phyloP scores from a whole-genome alignment of 2,888 invertebrate species.

The Gymnosoma rotundatum region DNA sequence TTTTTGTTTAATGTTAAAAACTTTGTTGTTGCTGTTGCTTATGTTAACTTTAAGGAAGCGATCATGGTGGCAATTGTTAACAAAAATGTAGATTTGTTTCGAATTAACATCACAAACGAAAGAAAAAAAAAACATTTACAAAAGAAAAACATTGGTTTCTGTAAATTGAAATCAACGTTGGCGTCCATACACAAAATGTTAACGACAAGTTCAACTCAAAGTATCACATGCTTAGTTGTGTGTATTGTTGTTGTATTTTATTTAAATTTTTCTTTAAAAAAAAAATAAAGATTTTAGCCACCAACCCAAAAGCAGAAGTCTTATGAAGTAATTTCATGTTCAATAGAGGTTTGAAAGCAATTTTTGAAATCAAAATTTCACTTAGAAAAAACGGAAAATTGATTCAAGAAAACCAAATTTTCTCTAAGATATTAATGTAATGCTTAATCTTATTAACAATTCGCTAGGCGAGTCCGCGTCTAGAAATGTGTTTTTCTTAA shows the following conservation, averaged over 20 bases:
- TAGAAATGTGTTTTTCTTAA: too few species aligned
- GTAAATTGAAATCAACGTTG: slow-evolving; percentile 76
- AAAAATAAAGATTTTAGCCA: slow-evolving; percentile 1
- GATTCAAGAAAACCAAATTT: too few species aligned
- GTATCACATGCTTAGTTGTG: slow-evolving; percentile 55
- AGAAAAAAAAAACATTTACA: slow-evolving; percentile 21
- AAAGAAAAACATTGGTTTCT: slow-evolving; percentile 54
- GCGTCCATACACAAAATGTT: slow-evolving; percentile 72
- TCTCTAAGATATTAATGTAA: too few species aligned
- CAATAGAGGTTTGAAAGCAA: too few species aligned
- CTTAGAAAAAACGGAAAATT: too few species aligned
- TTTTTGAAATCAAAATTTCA: too few species aligned
- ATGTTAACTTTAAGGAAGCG: slow-evolving; percentile 67
- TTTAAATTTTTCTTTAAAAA: slow-evolving; percentile 38
- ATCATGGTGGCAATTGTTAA: slow-evolving; percentile 73
- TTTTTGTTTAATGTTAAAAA: slow-evolving; percentile 39
- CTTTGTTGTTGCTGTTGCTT: slow-evolving; percentile 45
- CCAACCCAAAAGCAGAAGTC: slow-evolving; percentile 24
- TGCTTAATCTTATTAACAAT: too few species aligned
- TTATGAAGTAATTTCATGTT: slow-evolving; percentile 13
- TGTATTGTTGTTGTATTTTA: slow-evolving; percentile 29
- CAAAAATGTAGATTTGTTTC: slow-evolving; percentile 68
- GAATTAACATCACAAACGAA: slow-evolving; percentile 13
- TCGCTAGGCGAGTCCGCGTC: too few species aligned
- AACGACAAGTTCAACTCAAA: slow-evolving; percentile 72